These are phyloP conservation scores for Doryteuthis pealeii DNA, from an alignment of 1,140 invertebrate species.

Conservation along the genomic window DNA sequence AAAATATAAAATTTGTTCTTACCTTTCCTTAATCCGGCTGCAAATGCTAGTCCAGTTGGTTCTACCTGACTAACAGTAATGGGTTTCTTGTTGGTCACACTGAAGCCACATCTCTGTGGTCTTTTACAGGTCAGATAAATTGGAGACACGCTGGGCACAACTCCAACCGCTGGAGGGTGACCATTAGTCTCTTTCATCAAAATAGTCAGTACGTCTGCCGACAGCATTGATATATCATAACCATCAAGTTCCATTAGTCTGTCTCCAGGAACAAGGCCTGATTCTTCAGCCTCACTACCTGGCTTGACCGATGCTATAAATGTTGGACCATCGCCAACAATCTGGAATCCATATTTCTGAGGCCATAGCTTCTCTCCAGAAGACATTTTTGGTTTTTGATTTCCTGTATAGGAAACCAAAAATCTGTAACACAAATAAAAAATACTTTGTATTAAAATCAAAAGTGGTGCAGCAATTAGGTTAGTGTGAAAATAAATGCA, in stretches of 20 bases:
- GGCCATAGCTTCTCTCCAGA: conserved; percentile 42
- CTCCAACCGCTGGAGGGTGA: conserved; percentile 48
- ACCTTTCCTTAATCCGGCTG: conserved; percentile 52
- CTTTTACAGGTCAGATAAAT: conserved; percentile 34
- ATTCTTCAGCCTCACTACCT: conserved; percentile 47
- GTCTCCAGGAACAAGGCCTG: conserved; percentile 55
- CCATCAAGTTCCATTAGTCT: conserved; percentile 56
- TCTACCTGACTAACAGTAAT: conserved; percentile 47
- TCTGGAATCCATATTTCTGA: conserved; percentile 55
- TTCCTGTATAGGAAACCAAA: too few relatives aligned
- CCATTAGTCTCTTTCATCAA: conserved; percentile 40
- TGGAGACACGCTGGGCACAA: conserved; percentile 51
- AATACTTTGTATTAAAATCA: too few relatives aligned
- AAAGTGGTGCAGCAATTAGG: too few relatives aligned
- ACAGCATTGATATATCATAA: conserved; percentile 52
- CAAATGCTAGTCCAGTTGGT: conserved; percentile 42
- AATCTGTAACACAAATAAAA: too few relatives aligned
- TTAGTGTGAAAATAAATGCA: too few relatives aligned
- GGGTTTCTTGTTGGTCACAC: conserved; percentile 39
- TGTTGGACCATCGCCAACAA: conserved; percentile 53
- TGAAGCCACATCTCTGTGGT: conserved; percentile 46
- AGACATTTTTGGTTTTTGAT: neutral
- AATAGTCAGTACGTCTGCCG: conserved; percentile 44
- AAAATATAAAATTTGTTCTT: too few relatives aligned
- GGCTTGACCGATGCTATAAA: conserved; percentile 54